A percentile compares a stretch with the other conserved stretches of the same genome.
Conservation (phyloP, 2,113 vertebrate species). For the Oplegnathus fasciatus region DNA sequence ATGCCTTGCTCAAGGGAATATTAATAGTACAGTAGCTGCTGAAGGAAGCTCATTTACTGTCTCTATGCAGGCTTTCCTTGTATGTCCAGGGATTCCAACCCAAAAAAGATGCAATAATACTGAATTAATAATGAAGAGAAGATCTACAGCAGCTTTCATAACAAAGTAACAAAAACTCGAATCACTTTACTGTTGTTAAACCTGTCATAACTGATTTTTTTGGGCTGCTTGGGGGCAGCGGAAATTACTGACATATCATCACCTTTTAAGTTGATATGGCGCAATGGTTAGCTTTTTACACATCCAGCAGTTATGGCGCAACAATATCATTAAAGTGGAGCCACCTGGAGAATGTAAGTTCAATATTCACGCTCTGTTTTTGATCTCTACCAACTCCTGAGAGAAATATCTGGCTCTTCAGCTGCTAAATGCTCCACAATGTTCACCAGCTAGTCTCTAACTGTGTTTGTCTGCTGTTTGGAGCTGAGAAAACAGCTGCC, state of each 20-base stretch:
- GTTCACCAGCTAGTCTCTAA: too few relatives aligned
- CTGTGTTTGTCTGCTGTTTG: too few relatives aligned
- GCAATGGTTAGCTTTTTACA: background rate
- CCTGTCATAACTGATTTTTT: background rate
- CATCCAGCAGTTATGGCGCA: background rate
- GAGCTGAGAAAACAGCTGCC: too few relatives aligned
- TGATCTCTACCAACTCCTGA: background rate
- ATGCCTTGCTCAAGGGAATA: background rate
- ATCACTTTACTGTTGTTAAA: background rate
- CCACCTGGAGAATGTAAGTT: background rate
- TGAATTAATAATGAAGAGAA: background rate
- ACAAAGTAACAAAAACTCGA: background rate
- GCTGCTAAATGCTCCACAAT: background rate
- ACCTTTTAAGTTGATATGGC: background rate
- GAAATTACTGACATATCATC: background rate
- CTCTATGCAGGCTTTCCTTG: background rate
- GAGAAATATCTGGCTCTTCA: background rate
- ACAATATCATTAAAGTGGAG: background rate
- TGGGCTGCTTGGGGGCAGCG: background rate
- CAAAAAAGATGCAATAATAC: background rate
- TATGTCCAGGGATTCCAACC: background rate
- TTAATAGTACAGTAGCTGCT: conserved; percentile 3
- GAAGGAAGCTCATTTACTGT: background rate
- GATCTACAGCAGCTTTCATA: background rate
- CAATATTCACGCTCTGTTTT: background rate